These are phyloP conservation scores for Podocnemis expansa DNA, from an alignment of 2,113 vertebrate genomes.

Conservation along the genomic window DNA sequence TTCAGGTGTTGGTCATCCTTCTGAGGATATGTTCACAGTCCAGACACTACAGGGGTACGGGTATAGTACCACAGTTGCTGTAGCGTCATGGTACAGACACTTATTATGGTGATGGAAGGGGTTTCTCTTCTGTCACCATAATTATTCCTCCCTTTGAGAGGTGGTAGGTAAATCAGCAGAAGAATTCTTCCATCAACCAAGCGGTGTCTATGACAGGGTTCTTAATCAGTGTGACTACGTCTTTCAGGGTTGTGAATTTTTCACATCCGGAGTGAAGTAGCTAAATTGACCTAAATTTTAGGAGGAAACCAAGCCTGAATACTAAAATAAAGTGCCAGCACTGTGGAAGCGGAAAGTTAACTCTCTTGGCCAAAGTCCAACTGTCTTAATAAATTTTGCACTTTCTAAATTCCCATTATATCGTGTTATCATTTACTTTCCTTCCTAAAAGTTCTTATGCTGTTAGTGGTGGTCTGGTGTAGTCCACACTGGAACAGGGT, in stretches of 20 bases:
- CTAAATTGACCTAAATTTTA: not conserved
- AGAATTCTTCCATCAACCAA: not conserved
- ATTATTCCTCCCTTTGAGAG: not conserved
- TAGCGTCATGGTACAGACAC: not conserved
- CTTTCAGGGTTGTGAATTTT: not conserved
- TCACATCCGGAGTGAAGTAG: not conserved
- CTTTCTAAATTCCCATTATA: slow-evolving; percentile 43
- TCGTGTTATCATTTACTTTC: slow-evolving; percentile 57
- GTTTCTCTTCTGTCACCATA: not conserved
- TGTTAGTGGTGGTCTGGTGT: not conserved
- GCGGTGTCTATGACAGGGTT: not conserved
- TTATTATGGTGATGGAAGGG: not conserved
- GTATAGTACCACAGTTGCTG: not conserved
- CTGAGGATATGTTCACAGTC: not conserved
- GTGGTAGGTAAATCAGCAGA: not conserved
- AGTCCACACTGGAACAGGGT: not conserved
- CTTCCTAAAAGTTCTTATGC: slow-evolving; percentile 27
- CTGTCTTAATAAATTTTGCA: slow-evolving; percentile 5
- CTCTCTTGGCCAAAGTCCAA: not conserved
- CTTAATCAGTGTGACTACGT: not conserved
- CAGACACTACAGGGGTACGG: not conserved
- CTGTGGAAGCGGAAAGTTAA: not conserved
- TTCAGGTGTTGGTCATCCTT: not conserved
- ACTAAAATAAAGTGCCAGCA: not conserved
- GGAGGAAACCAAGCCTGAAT: not conserved